Evolutionary conservation across 2,797 vertebrate genomes (phyloP), one percentile per base, ranked within the genome.

Genomic region (Coranthus polyacanthus): DNA sequence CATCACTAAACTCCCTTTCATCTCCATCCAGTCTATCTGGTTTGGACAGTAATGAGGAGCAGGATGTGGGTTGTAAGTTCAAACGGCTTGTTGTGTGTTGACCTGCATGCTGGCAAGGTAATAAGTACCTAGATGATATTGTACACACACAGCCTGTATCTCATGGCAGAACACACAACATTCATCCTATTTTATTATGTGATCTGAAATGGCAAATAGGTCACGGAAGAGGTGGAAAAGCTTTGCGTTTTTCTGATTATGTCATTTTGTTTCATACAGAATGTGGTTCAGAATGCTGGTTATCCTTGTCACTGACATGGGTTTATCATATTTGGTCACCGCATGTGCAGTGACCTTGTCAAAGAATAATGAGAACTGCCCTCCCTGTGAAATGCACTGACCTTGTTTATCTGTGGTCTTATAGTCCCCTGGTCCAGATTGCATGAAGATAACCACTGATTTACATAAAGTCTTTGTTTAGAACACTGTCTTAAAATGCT

Each of bases 401-500:
- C 88, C 87, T 84, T 90, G 85, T 88, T 87, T 70, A 76, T 79
- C 81, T 53, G 63, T 55, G 56, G 54, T 82, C 75, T 60, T 71
- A 51, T 80, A 62, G 74, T 84, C 79, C 67, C 59, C 38, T 16
- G 74, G 70, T 81, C 69, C 83, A 84, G 85, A 86, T 86, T 86
- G 75, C 77, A 84, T 83, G 85, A 86, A 83, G 86, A 90, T 84
- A 90, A 75, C 78, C 36, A 50, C 38, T 55, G 34, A 89, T 90
- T 91, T 87, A 72, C 88, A 90, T 91, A 85, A 74, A 79, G 65
- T 60, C 81, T 74, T 82, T 88, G 84, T 88, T 89, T 87, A 67
- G 73, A 84, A 72, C 67, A 53, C 56, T 64, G 63, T 81, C 83
- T 72, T 80, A 75, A 78, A 79, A 81, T 75, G 86, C 87, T 83